Conservation (phyloP, 2,113 vertebrate genomes). For the Athene noctua region DNA sequence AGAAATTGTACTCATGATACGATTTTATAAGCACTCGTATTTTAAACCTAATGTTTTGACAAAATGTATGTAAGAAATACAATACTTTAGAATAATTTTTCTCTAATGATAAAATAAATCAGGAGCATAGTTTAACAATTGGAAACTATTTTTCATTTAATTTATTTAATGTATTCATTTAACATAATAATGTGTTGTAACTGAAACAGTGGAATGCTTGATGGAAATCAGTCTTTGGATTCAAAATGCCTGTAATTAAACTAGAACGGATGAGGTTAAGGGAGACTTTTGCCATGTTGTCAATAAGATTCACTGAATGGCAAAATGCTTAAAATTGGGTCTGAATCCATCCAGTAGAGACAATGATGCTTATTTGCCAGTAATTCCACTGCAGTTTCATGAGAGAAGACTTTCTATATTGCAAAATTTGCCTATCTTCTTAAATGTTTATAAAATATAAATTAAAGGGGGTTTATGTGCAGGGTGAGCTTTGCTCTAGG, state of each 20-base stretch:
- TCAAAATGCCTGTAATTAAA: neutral
- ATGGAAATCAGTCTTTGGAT: neutral
- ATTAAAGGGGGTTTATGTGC: neutral
- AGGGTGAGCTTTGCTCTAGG: neutral
- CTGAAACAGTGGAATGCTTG: neutral
- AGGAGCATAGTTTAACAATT: neutral
- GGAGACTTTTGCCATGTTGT: neutral
- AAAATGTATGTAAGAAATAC: neutral
- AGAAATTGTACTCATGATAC: neutral
- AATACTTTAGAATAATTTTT: neutral
- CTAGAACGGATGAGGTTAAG: neutral
- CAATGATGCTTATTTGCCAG: neutral
- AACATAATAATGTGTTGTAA: neutral
- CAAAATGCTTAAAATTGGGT: neutral
- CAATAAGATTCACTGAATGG: neutral
- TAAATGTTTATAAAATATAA: neutral
- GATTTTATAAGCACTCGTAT: neutral
- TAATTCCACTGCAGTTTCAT: neutral
- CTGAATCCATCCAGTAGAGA: neutral
- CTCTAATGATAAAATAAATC: neutral
- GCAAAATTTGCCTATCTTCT: neutral
- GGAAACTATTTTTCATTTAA: neutral
- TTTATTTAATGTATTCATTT: neutral
- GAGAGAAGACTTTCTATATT: neutral
- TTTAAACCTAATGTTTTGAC: neutral